A percentile compares a stretch with the other conserved stretches of the same genome.
Evolutionary conservation across 2,888 invertebrate genomes (phyloP).

Genomic region (Mythimna pallens): DNA sequence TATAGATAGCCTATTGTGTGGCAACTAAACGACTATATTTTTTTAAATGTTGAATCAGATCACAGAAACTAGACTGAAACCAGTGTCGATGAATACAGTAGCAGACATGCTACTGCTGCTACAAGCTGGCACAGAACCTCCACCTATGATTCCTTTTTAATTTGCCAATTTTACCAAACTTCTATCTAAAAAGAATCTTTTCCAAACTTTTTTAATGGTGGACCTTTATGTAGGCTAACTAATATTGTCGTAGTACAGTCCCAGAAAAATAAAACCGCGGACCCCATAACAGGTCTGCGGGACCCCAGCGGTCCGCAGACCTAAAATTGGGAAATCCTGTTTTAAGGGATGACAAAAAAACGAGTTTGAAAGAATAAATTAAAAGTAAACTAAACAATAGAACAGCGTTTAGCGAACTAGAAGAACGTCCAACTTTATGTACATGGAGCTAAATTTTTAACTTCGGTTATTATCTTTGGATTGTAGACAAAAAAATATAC

Average conservation of each 20-base stretch:
- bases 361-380: constrained; percentile 66
- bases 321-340: constrained; percentile 2
- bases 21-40: not conserved
- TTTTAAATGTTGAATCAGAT: not conserved
- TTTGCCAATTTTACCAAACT: constrained; percentile 34
- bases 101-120: no score
- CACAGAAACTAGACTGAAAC: not conserved
- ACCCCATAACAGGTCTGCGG: no score
- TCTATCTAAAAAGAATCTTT: no score
- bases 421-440: constrained; percentile 47
- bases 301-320: no score
- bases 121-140: constrained; percentile 22
- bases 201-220: no score
- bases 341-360: constrained; percentile 62
- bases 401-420: constrained; percentile 52
- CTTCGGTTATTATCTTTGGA: constrained; percentile 55
- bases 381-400: constrained; percentile 61
- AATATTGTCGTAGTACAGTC: no score
- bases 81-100: not conserved
- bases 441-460: constrained; percentile 44
- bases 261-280: no score
- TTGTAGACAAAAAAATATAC: constrained; percentile 25
- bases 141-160: constrained; percentile 42
- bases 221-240: no score
- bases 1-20: not conserved